These are phyloP conservation scores for Drosophila tripunctata DNA, from an alignment of 2,888 invertebrate species.

Conservation along the genomic window DNA sequence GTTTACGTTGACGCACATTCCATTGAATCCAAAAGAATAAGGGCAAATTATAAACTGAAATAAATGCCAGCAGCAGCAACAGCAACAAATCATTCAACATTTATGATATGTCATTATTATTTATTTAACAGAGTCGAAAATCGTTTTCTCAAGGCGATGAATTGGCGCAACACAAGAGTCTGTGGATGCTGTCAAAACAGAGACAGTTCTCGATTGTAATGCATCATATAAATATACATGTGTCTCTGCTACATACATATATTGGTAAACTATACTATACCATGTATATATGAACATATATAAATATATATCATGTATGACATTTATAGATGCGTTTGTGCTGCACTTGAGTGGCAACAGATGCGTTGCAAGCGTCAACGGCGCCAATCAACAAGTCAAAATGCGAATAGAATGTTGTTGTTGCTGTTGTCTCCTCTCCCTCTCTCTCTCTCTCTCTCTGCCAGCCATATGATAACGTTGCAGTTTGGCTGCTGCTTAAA, in stretches of 20 bases:
- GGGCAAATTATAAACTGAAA: background rate
- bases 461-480: slow-evolving; percentile 13
- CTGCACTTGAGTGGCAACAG: slow-evolving; percentile 26
- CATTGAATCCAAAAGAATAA: background rate
- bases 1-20: background rate
- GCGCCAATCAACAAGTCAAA: slow-evolving; percentile 60
- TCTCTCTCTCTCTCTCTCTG: background rate
- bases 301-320: slow-evolving; percentile 1
- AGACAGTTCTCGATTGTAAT: slow-evolving; percentile 1
- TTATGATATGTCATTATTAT: slow-evolving; percentile 12
- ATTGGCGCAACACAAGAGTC: slow-evolving; percentile 10
- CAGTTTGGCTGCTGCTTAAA: slow-evolving; percentile 42
- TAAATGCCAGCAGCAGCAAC: background rate
- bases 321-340: slow-evolving; percentile 21
- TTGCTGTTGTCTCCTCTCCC: slow-evolving; percentile 10
- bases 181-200: slow-evolving; percentile 5
- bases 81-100: background rate
- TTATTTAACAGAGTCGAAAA: slow-evolving; percentile 16
- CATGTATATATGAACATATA: background rate
- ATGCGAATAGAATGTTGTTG: slow-evolving; percentile 48
- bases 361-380: slow-evolving; percentile 37
- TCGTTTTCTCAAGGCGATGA: slow-evolving; percentile 18
- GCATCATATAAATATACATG: background rate
- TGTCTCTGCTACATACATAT: background rate
- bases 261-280: background rate